phyloP scores from a whole-genome alignment of 1,140 invertebrate species.

The Goniozus legneri region DNA sequence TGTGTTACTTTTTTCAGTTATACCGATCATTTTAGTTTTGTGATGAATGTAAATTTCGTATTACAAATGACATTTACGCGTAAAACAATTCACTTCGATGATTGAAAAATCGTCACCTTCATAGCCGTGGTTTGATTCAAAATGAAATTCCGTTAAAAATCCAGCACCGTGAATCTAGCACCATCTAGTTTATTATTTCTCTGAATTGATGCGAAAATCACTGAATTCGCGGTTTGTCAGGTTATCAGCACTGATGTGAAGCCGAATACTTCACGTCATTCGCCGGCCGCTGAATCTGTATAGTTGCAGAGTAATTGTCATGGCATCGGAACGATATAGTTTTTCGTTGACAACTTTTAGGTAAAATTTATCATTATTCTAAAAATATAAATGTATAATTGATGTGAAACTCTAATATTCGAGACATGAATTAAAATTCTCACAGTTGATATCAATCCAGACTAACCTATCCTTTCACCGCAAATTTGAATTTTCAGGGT shows the following conservation, averaged over 20 bases:
- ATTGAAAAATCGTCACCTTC: too few relatives aligned
- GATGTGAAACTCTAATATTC: not conserved
- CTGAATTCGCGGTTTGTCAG: too few relatives aligned
- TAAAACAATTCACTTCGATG: too few relatives aligned
- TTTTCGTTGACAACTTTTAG: slow-evolving; percentile 98
- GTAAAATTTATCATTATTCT: slow-evolving; percentile 57
- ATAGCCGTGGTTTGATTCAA: too few relatives aligned
- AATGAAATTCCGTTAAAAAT: too few relatives aligned
- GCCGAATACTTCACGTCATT: too few relatives aligned
- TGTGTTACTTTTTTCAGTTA: not conserved
- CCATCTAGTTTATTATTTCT: too few relatives aligned
- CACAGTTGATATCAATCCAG: not conserved
- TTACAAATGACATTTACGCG: too few relatives aligned
- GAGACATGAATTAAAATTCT: slow-evolving; percentile 3
- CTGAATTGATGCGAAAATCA: too few relatives aligned
- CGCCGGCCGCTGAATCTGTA: slow-evolving; percentile 1
- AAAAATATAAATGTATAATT: not conserved
- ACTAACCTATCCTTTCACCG: slow-evolving; percentile 7
- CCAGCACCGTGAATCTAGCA: too few relatives aligned
- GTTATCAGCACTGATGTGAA: too few relatives aligned
- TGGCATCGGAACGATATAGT: slow-evolving; percentile 95
- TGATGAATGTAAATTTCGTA: too few relatives aligned
- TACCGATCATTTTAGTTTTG: slow-evolving; percentile 12
- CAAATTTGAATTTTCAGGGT: slow-evolving; percentile 14
- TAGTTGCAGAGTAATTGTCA: slow-evolving; percentile 59